Base-by-base conservation (phyloP, 2,888 invertebrate genomes). In the Liodrosophila aerea region DNA sequence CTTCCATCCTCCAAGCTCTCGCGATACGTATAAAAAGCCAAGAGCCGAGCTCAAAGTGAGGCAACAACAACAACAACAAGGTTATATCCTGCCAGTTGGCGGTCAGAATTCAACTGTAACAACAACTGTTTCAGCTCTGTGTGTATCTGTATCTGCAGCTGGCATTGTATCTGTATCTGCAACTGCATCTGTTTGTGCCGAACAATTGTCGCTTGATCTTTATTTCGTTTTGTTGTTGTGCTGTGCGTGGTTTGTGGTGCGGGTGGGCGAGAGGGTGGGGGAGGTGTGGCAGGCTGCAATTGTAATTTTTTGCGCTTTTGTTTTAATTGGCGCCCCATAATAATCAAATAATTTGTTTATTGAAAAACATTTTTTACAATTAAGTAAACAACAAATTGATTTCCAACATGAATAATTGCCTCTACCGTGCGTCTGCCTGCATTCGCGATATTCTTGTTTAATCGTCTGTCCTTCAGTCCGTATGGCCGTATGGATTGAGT, bases 331-430 rank as follows among this genome's bases (percentile, higher is more conserved):
- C 75, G 85, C 64, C n/a, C 85, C 83, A 87, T 86, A 87, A 88
- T 88, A 88, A 88, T 88, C 87, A 88, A 88, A 88, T 88, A 88
- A 88, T 88, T 87, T 88, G 88, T 88, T 88, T 88, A 88, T 88
- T 88, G 88, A 88, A 88, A 73, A 88, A 88, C 85, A 78, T 86
- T 86, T 88, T 87, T 84, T 76, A 78, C 88, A 88, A 88, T 88
- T 88, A 88, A 76, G 82, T 86, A 84, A 83, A 75, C 86, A 84
- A 80, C 88, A 88, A 88, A 88, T 88, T 88, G 89, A 88, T 88
- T 88, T 87, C 73, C 85, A 73, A 75, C 85, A 87, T 88, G 81
- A 87, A 87, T 87, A 88, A 86, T 86, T 67, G 81, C 73, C 62
- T 56, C 34, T 34, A 44, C 43, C 36, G 62, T 47, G 22, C n/a